Percentiles rank a stretch among this genome's conserved stretches.
Conservation (phyloP, 2,888 invertebrate species). For the Ichneumoninae sp. region DNA sequence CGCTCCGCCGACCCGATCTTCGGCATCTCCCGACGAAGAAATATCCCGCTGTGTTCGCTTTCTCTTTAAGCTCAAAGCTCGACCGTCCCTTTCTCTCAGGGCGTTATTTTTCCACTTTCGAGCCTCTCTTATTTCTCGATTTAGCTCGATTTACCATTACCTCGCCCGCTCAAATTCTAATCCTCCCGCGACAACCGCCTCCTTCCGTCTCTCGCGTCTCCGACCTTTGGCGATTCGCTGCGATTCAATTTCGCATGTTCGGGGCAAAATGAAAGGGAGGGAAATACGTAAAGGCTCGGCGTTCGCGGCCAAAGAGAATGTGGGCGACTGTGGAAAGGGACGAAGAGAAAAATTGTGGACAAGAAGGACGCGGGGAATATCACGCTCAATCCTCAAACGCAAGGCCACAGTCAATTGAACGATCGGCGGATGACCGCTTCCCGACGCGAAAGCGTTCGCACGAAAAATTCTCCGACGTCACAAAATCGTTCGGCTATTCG, state of each 20-base stretch:
- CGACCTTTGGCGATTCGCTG: not conserved
- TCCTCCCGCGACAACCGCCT: constrained; percentile 17
- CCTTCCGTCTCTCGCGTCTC: constrained; percentile 12
- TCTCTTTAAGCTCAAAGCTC: constrained; percentile 5
- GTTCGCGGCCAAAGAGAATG: not conserved
- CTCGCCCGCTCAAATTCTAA: constrained; percentile 49
- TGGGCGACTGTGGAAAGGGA: not conserved
- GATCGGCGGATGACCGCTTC: not conserved
- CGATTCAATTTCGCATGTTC: not conserved
- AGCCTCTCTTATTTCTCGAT: constrained; percentile 17
- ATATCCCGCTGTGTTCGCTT: constrained; percentile 1
- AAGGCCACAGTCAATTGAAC: constrained; percentile 8
- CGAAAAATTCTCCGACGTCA: not conserved
- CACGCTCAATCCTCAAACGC: not conserved
- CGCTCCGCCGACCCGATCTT: not conserved
- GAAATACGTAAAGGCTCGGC: not conserved
- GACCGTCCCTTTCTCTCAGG: not conserved
- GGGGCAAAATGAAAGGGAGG: not conserved
- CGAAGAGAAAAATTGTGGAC: not conserved
- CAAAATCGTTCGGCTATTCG: no score
- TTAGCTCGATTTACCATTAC: constrained; percentile 29
- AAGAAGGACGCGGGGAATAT: not conserved
- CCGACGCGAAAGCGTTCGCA: not conserved
- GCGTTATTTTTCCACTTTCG: not conserved
- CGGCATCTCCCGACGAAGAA: not conserved